Base-by-base conservation (phyloP, 2,888 invertebrate genomes). In the Parascotia fuliginaria region DNA sequence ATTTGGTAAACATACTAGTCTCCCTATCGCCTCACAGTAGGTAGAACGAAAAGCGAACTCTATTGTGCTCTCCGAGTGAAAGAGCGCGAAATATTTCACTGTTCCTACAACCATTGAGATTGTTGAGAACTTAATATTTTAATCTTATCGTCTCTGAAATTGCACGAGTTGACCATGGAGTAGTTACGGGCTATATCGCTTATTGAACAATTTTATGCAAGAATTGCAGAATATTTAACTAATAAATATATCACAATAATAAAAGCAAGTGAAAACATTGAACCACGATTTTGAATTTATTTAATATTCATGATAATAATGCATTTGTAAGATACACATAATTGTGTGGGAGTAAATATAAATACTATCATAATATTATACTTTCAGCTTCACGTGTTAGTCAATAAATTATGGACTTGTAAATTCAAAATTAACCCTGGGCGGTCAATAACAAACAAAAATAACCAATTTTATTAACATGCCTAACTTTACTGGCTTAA, bases 101-200 rank as follows among this genome's bases (percentile, higher is more conserved):
- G 66, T 72, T 67, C 70, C 56, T 53, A 67, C 55, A 61, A 48
- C 60, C 52, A 64, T 71, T 73, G 63, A 77, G 74, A 72, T 66
- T 65, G 63, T 69, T 75, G 73, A 81, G 65, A 73, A 74, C 75
- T 83, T 85, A 78, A 83, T 86, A 83, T 80, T 84, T 67, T 69
- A 70, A 71, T 73, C 70, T 66, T 63, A 63, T 65, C 50, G 55
- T 53, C 37, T 51, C 42, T 48, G 11, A 43, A 55, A 57, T 61
- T 65, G 59, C 46, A 36, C 24, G 34, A 46, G 14, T 37, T 56
- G 41, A 68, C 61, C 68, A 68, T 65, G 49, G 40, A 48, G 65
- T 54, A 57, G 61, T 68, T 68, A 61, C 49, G 29, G 15, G n/a
- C 15, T 16, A 42, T 45, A 40, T 52, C 51, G 34, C 60, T 56